Conservation (phyloP, 2,888 invertebrate species). For the Plebejus anna region DNA sequence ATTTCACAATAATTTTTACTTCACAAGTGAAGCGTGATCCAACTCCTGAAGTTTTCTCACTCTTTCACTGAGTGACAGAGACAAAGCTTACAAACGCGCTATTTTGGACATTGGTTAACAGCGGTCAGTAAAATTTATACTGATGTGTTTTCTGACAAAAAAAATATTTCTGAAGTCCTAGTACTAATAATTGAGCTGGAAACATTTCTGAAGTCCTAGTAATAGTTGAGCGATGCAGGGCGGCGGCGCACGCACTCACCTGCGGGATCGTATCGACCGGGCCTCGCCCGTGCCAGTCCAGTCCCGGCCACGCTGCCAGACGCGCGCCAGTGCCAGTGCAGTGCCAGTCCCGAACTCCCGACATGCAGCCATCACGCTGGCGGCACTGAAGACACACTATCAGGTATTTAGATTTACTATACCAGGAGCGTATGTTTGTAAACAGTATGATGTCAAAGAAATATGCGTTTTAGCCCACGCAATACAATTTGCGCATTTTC, state of each 20-base stretch:
- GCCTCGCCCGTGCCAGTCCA: slow-evolving; percentile 56
- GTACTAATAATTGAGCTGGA: neutral
- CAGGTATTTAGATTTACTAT: slow-evolving; percentile 47
- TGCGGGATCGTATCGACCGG: slow-evolving; percentile 67
- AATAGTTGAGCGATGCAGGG: neutral
- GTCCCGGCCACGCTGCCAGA: slow-evolving; percentile 45
- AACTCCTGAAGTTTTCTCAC: neutral
- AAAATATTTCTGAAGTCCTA: neutral
- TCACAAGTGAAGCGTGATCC: too few species aligned
- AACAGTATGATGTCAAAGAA: slow-evolving; percentile 8
- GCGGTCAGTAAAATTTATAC: too few species aligned
- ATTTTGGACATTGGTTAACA: neutral
- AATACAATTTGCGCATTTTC: neutral
- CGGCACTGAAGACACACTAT: slow-evolving; percentile 55
- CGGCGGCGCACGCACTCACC: slow-evolving; percentile 68
- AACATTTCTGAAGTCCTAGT: slow-evolving; percentile 9
- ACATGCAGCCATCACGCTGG: slow-evolving; percentile 62
- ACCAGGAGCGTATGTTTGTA: slow-evolving; percentile 19
- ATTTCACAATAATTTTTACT: too few species aligned
- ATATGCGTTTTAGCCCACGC: slow-evolving; percentile 2
- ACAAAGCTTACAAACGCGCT: neutral
- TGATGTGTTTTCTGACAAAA: neutral
- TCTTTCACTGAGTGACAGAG: neutral
- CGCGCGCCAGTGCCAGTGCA: slow-evolving; percentile 38
- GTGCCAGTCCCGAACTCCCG: slow-evolving; percentile 45